Evolutionary conservation across 2,888 invertebrate species (phyloP), one percentile per base, ranked within the genome.

Genomic region (Hirtodrosophila histrioides): DNA sequence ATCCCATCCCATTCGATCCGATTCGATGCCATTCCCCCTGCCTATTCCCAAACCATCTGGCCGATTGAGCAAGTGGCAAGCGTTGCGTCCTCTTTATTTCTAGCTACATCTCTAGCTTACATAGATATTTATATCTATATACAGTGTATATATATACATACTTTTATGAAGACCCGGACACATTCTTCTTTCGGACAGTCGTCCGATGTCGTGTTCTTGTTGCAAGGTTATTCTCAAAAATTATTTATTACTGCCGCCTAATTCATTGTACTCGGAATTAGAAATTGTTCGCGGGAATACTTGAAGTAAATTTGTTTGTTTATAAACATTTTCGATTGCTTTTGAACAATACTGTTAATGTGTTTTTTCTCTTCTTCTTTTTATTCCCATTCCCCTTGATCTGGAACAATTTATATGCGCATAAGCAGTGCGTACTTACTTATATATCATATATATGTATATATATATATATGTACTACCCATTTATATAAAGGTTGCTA

Each of bases 281-380:
- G 35, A 70, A 61, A 49, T 40, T 39, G 17, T 55, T 54, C 44
- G 45, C 46, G 17, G 2, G 17, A 48, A 43, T 48, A 66, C 50
- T 61, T 60, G 46, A 51, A 62, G 51, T 67, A 44, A 58, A 76
- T 76, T 71, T 76, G 57, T 66, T 76, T 76, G 76, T 62, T 74
- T 71, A 67, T 76, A 66, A 74, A 74, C 76, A 76, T 49, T 67
- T 66, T 54, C 57, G 36, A 31, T 17, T 50, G 53, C 53, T 60
- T 55, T 65, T 48, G 33, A 54, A 51, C 53, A 36, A 31, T 36
- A 31, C 27, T 36, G 37, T 40, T 43, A 29, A 39, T 40, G 39
- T 43, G 17, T 2, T 17, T 17, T 2, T 27, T n/a, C n/a, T 11
- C 35, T 43, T 29, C 3, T 31, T n/a, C 4, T 11, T 31, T 29